Base-by-base conservation (phyloP, 92 coral and sea anemone species). In the Epizoanthus ramosus region DNA sequence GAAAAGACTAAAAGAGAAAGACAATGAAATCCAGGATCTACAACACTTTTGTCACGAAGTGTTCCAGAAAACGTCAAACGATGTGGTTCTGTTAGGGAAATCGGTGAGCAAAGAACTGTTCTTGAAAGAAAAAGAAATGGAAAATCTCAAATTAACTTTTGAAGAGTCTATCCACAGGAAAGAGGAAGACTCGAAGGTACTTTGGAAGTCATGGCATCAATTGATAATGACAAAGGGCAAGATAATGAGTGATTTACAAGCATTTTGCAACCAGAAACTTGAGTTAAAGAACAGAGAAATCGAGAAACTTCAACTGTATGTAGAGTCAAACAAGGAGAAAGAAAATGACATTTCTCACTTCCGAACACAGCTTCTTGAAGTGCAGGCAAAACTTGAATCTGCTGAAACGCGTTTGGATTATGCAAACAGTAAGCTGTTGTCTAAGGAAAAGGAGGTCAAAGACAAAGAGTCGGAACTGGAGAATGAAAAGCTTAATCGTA, bases 81-180 rank as follows among this genome's bases (percentile, higher is more conserved):
- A 77, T 41, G 59, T 77, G 15, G 58, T 61, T 3, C 57, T 60
- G 70, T n/a, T 77, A 57, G 71, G 71, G 21, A 63, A 77, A 19
- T 21, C 82, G 56, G 15, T 77, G 3, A 77, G 71, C 37, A 63
- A 77, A 59, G 60, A 77, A 6, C 69, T 77, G 63, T 41, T 39
- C 43, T 60, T 61, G 69, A 77, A 77, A 61, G 82, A 77, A n/a
- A 39, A 61, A 43, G 82, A 77, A 15, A 28, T 77, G 21, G 71
- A 41, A 43, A 61, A 22, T 3, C 71, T 77, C 0, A 77, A 77
- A 21, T 41, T 23, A 65, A 23, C 57, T 5, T 41, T 39, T 19
- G 50, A 77, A 60, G 71, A 39, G 13, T 21, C 58, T 24, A 41
- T 77, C 19, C 52, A 43, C 15, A 45, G 57, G 7, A 61, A 77